These are phyloP conservation scores for Chloroceryle inda DNA, from an alignment of 2,797 vertebrate species.

Conservation along the genomic window DNA sequence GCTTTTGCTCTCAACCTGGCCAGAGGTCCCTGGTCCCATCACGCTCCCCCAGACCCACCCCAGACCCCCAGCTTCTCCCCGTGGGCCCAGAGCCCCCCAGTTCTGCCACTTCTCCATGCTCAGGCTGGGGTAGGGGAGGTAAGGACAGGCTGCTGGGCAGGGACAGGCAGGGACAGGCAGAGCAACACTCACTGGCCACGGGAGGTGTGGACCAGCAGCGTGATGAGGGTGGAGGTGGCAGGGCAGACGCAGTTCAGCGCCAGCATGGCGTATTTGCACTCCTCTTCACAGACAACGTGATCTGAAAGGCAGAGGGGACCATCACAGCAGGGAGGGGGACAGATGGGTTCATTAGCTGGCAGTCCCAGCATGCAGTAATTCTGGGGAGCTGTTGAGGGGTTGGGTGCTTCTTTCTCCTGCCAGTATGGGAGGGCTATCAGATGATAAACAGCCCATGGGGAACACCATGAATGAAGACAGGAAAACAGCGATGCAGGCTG, in stretches of 20 bases:
- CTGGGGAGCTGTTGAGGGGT: not conserved
- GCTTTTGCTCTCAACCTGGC: not conserved
- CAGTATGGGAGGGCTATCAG: not conserved
- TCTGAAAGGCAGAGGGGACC: conserved; percentile 77
- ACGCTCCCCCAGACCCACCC: not conserved
- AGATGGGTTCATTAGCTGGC: fast-evolving
- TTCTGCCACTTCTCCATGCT: fast-evolving
- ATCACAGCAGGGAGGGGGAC: fast-evolving
- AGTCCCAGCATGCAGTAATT: fast-evolving
- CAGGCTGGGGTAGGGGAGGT: not conserved
- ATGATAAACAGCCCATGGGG: not conserved
- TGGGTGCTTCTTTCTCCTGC: not conserved
- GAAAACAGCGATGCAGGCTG: not conserved
- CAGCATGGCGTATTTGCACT: conserved; percentile 94
- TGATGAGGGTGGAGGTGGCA: conserved; percentile 94
- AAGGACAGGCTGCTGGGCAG: not conserved
- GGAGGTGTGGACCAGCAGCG: conserved; percentile 93
- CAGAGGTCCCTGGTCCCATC: too few species aligned
- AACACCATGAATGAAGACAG: not conserved
- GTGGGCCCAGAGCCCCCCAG: not conserved
- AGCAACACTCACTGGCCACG: conserved; percentile 89
- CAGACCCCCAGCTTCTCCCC: fast-evolving
- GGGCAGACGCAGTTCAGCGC: conserved; percentile 94
- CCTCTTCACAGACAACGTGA: conserved; percentile 95
- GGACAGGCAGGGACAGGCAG: fast-evolving